phyloP scores from a whole-genome alignment of 2,113 vertebrate species.

The Marmota flaviventris region DNA sequence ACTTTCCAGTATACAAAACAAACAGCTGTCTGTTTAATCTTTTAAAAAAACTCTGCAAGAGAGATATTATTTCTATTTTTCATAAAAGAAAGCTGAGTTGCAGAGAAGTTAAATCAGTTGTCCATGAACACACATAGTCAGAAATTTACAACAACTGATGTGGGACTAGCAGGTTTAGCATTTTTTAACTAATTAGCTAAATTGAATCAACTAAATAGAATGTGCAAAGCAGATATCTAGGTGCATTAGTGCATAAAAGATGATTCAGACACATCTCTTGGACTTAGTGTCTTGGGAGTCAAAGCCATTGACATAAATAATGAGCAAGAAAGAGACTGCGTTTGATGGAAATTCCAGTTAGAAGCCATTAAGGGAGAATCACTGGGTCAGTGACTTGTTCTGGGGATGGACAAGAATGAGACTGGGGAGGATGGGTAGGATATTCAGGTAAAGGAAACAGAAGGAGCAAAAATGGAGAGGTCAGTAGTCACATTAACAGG shows the following conservation, averaged over 20 bases:
- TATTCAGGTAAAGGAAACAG: not conserved
- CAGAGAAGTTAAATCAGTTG: conserved; percentile 25
- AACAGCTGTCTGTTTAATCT: not conserved
- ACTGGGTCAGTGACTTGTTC: not conserved
- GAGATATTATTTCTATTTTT: not conserved
- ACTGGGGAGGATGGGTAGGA: not conserved
- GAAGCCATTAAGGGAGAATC: not conserved
- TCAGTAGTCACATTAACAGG: not conserved
- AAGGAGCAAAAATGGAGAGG: not conserved
- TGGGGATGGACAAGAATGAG: not conserved
- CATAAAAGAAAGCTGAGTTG: conserved; percentile 12
- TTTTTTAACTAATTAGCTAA: not conserved
- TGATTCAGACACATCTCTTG: not conserved
- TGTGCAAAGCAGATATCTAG: not conserved
- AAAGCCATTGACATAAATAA: not conserved
- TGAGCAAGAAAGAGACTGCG: not conserved
- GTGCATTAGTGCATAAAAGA: not conserved
- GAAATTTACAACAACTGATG: not conserved
- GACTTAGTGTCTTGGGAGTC: not conserved
- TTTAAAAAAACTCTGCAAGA: not conserved
- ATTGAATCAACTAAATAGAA: not conserved
- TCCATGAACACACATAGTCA: not conserved
- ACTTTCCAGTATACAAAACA: conserved; percentile 50
- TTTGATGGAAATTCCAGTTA: not conserved
- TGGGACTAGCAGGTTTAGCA: not conserved